A percentile compares a stretch with the other conserved stretches of the same genome.
Conservation (phyloP, 2,888 invertebrate genomes). For the Zaprionus obscuricornis region DNA sequence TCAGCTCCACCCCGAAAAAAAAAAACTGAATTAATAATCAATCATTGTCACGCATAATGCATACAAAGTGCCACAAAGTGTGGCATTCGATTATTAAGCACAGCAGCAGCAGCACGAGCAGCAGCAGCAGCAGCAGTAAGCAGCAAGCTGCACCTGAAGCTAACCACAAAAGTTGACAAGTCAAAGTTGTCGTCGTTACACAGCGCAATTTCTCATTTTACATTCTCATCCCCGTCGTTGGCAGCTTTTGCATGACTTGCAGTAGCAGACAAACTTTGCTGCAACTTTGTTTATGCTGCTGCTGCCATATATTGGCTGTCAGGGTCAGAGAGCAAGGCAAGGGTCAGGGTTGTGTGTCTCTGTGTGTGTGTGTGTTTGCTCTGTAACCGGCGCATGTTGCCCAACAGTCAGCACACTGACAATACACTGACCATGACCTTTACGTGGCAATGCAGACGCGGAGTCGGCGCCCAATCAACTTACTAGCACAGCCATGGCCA, state of each 20-base stretch:
- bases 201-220: too few relatives aligned
- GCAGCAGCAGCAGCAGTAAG: background rate
- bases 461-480: conserved; percentile 70
- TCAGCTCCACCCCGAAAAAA: too few relatives aligned
- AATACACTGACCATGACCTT: conserved; percentile 62
- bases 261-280: conserved; percentile 11
- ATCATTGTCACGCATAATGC: too few relatives aligned
- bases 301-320: background rate
- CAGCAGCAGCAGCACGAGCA: background rate
- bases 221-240: too few relatives aligned
- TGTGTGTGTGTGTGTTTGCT: too few relatives aligned
- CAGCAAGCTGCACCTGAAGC: too few relatives aligned
- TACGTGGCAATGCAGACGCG: conserved; percentile 65
- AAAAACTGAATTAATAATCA: too few relatives aligned
- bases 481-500: conserved; percentile 21
- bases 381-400: conserved; percentile 23
- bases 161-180: too few relatives aligned
- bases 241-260: too few relatives aligned
- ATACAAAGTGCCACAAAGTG: background rate
- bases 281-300: conserved; percentile 44
- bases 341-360: background rate
- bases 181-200: too few relatives aligned
- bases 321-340: background rate
- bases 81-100: background rate
- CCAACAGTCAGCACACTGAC: background rate